Base-by-base conservation (phyloP, 2,113 vertebrate species). In the Probosciger aterrimus region DNA sequence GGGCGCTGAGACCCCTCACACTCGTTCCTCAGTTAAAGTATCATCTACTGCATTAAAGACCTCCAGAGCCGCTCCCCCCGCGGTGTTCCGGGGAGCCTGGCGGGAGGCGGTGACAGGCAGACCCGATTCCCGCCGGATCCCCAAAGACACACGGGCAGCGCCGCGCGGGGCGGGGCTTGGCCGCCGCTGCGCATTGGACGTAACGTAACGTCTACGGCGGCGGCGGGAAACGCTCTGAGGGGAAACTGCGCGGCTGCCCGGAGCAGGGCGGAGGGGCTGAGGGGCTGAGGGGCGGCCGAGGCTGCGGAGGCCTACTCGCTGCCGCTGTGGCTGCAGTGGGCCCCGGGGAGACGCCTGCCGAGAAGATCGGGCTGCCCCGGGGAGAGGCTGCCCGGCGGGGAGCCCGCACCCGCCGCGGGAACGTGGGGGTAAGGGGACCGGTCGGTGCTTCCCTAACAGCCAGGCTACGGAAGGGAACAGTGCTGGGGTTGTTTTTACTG, bases 1-100 rank as follows among this genome's bases (percentile, higher is more conserved):
- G 3, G 3, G 30, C 4, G 11, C 5, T 1, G n/a, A 23, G 33
- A 4, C n/a, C 14, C 5, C 23, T 16, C 5, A 11, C 15, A 0
- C 35, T 8, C 13, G 4, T 37, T 20, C 18, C 20, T 8, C 41
- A 9, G 4, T 18, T 41, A 16, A 7, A 15, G 9, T 4, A 2
- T 3, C 0, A 12, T 6, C 13, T 14, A 20, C 4, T 11, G 18
- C 4, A 4, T 7, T 15, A 24, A 18, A 41, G 31, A 5, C 63
- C 12, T 5, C 41, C 35, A 16, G n/a, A 24, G 59, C 59, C 23
- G 59, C 57, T n/a, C 20, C 33, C 55, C 12, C 55, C 12, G 11
- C 4, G 18, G 18, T 3, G 30, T 18, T 5, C 18, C 30, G 30
- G 18, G 18, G 11, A 10, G 2, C 28, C 52, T 7, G 52, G 52